A percentile compares a stretch with the other conserved stretches of the same genome.
Evolutionary conservation across 2,113 vertebrate genomes (phyloP).

Genomic region (Platysteira castanea): DNA sequence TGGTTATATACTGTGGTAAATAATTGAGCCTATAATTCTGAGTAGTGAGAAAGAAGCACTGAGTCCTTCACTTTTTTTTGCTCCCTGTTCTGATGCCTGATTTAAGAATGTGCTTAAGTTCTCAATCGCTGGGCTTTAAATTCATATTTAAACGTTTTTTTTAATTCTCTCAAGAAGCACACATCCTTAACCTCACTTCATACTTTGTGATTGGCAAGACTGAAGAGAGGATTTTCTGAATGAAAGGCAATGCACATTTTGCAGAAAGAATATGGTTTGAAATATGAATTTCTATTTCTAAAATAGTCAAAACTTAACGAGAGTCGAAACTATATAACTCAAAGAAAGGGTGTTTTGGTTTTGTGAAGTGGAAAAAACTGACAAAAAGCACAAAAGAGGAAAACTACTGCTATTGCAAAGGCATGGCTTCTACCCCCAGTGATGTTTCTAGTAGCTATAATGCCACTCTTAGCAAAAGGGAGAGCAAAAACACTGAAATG

Average conservation of each 20-base stretch:
- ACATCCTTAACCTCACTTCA: neutral
- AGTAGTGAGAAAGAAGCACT: neutral
- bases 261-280: neutral
- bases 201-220: neutral
- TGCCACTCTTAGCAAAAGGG: neutral
- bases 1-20: neutral
- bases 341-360: neutral
- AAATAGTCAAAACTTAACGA: neutral
- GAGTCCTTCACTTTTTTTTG: neutral
- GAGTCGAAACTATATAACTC: neutral
- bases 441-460: neutral
- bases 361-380: neutral
- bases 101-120: neutral
- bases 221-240: neutral
- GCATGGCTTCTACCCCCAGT: neutral
- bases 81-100: neutral
- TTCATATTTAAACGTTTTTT: neutral
- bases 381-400: neutral
- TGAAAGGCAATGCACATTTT: neutral
- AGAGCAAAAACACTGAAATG: neutral
- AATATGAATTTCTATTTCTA: neutral
- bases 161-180: neutral
- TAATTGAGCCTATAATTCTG: neutral
- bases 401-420: neutral
- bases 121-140: neutral